Percentiles rank a stretch among this genome's conserved stretches.
These are phyloP conservation scores for Cyclopterus lumpus DNA, from an alignment of 2,797 vertebrate species.

Conservation along the genomic window DNA sequence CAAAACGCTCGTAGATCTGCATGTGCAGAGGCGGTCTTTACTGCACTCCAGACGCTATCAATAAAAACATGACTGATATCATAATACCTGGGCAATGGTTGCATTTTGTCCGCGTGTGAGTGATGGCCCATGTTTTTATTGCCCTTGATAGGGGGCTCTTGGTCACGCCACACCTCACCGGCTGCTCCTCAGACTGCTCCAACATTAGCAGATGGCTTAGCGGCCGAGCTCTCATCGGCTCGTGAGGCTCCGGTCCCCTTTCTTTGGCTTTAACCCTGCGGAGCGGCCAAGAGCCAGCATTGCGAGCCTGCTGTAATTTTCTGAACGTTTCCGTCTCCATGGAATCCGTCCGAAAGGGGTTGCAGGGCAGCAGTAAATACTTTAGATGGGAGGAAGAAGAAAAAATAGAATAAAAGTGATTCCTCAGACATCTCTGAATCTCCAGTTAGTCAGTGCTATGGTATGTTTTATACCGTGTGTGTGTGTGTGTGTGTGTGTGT, in stretches of 20 bases:
- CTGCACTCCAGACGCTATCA: constrained; percentile 35
- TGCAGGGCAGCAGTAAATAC: constrained; percentile 84
- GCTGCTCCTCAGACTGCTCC: constrained; percentile 44
- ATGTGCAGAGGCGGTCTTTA: not conserved
- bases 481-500: not conserved
- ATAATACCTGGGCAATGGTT: constrained; percentile 42
- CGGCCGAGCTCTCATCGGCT: constrained; percentile 34
- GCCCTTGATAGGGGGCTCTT: constrained; percentile 48
- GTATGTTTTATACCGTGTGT: constrained; percentile 57
- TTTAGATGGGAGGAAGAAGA: constrained; percentile 63
- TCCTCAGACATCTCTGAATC: constrained; percentile 84
- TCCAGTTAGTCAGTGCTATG: constrained; percentile 57
- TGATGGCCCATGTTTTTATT: constrained; percentile 59
- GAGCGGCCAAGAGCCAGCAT: constrained; percentile 66
- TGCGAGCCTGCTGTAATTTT: constrained; percentile 62
- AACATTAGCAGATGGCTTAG: constrained; percentile 26
- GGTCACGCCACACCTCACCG: constrained; percentile 53
- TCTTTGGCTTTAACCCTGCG: constrained; percentile 38
- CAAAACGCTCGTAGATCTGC: constrained; percentile 2
- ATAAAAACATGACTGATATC: constrained; percentile 57
- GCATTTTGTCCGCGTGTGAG: constrained; percentile 32
- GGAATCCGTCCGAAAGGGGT: constrained; percentile 81
- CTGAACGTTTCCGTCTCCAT: constrained; percentile 64
- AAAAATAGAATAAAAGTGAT: constrained; percentile 71
- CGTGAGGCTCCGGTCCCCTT: constrained; percentile 23